phyloP scores from a whole-genome alignment of 2,888 invertebrate species.

The Cryptophagus acutangulus region DNA sequence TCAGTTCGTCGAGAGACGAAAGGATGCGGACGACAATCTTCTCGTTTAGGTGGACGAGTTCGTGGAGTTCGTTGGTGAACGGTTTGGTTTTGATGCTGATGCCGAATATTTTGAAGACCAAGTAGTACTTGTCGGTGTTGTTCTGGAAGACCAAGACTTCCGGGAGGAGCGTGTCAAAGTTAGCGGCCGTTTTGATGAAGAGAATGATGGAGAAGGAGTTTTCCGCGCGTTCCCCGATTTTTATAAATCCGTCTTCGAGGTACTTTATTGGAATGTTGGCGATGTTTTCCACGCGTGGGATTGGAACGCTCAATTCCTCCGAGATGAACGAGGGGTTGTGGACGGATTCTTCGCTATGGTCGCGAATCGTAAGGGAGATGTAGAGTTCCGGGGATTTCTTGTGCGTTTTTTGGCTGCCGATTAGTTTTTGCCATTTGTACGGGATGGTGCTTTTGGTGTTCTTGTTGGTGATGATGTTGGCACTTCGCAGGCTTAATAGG shows the following conservation, averaged over 20 bases:
- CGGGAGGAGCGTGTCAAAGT: constrained; percentile 52
- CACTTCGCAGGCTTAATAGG: constrained; percentile 63
- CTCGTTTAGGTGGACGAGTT: constrained; percentile 39
- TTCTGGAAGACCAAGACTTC: constrained; percentile 40
- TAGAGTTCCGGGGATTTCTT: constrained; percentile 58
- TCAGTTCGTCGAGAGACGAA: constrained; percentile 33
- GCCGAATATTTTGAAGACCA: constrained; percentile 41
- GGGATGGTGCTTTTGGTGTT: constrained; percentile 50
- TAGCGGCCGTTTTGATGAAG: constrained; percentile 49
- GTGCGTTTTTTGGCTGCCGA: constrained; percentile 46
- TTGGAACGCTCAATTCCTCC: too few species aligned
- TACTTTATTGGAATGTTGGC: constrained; percentile 44
- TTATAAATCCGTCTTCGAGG: constrained; percentile 54
- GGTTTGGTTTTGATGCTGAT: constrained; percentile 42
- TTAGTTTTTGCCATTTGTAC: constrained; percentile 58
- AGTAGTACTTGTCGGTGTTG: constrained; percentile 35
- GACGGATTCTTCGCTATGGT: too few species aligned
- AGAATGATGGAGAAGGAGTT: too few species aligned
- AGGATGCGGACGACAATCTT: constrained; percentile 38
- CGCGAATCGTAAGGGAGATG: constrained; percentile 57
- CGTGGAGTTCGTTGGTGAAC: constrained; percentile 38
- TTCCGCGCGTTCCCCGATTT: constrained; percentile 48
- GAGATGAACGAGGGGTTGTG: too few species aligned
- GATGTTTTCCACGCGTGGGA: too few species aligned
- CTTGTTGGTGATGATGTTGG: constrained; percentile 59